Evolutionary conservation across 2,888 invertebrate species (phyloP), one percentile per base, ranked within the genome.

Genomic region (Fabriciana adippe): DNA sequence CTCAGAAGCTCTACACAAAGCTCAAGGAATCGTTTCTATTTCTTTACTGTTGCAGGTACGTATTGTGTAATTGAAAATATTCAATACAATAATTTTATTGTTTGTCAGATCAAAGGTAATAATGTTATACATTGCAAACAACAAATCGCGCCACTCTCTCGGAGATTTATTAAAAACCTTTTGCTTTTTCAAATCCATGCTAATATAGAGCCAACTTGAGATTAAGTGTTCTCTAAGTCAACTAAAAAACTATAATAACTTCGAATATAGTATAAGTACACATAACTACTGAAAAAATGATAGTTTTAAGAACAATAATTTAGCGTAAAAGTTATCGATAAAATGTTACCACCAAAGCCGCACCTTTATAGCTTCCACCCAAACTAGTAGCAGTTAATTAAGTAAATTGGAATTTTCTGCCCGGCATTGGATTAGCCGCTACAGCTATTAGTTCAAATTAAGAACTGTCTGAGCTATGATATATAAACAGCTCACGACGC

Each of bases 1-100:
- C 93, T 97, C 98, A 67, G 97, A 98, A 89, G 99, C 99, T 74
- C 93, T 98, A 80, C 96, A 97, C 85, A 96, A 97, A 86, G 97
- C 99, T 73, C 97, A 98, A 88, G 99, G 99, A 81, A 96, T 99
- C 84, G 97, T 98, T 76, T 98, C 97, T 73, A 96, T 99, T 83
- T 97, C 99, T 72, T 94, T 99, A 75, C 95, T 99, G 78, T 93
- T 99, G 78, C 99, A 99, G 97, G 99, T 99, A 93, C 91, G 90
- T 64, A 65, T 41, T 41, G 59, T 66, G 18, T 59, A 48, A 26
- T 48, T 26, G 59, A 59, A 59, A 57, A 57, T 26, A 31, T 59
- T n/a, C 18, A 26, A 53, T 53, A 59, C 35, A 55, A 55, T 59
- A 59, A 57, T n/a, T 47, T 31, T 21, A 48, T 48, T 59, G 59